A percentile compares a stretch with the other conserved stretches of the same genome.
phyloP scores from a whole-genome alignment of 2,113 vertebrate genomes.

The Pelecanoides urinatrix region DNA sequence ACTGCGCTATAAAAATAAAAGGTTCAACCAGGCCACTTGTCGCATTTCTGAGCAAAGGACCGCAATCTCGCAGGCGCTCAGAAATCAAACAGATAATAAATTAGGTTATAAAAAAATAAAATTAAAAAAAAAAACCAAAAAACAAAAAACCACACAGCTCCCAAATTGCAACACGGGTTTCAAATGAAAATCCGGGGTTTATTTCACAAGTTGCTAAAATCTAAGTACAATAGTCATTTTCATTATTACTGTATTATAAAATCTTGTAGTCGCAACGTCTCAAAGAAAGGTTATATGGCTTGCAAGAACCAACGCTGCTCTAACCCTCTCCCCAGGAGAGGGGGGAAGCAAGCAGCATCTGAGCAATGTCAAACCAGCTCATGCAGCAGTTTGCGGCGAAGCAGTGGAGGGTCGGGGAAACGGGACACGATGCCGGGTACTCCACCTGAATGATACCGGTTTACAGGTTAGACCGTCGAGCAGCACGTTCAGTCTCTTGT shows the following conservation, averaged over 20 bases:
- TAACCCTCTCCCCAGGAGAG: conserved; percentile 41
- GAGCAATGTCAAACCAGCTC: neutral
- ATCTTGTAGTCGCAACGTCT: neutral
- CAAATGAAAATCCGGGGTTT: conserved; percentile 48
- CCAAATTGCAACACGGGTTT: neutral
- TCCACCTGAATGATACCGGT: neutral
- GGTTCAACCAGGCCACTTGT: neutral
- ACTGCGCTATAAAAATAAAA: neutral
- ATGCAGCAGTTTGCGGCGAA: conserved; percentile 9
- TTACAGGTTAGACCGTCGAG: neutral
- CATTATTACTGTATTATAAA: neutral
- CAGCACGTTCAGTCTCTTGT: neutral
- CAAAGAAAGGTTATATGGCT: conserved; percentile 45
- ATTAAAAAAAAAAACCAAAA: neutral
- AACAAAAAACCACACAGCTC: neutral
- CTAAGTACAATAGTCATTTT: conserved; percentile 30
- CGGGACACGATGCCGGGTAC: neutral
- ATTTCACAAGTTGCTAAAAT: conserved; percentile 54
- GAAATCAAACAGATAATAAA: neutral
- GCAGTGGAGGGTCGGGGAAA: neutral
- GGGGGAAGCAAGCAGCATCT: conserved; percentile 5
- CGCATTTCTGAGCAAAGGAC: neutral
- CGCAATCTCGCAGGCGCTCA: neutral
- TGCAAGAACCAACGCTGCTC: conserved; percentile 15
- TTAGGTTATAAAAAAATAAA: neutral